These are phyloP conservation scores for Leuciscus idus DNA, from an alignment of 2,113 vertebrate species.

Conservation along the genomic window DNA sequence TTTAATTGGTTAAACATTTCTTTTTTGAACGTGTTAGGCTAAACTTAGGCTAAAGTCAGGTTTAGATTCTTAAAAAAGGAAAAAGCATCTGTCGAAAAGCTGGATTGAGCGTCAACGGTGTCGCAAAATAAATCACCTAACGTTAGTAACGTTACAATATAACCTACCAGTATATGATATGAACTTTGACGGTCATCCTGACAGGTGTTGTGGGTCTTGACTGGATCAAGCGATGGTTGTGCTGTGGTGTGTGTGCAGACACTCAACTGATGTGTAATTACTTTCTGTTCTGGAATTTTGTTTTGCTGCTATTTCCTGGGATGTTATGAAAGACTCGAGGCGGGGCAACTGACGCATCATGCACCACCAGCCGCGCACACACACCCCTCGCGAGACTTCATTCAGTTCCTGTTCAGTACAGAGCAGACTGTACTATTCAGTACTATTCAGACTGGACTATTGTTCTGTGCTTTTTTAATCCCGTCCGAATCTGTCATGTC, in stretches of 20 bases:
- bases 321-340: conserved; percentile 43
- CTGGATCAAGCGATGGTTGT: not conserved
- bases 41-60: not conserved
- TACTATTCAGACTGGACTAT: too few species aligned
- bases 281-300: not conserved
- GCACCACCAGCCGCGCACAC: not conserved
- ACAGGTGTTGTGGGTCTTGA: not conserved
- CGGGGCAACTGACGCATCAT: conserved; percentile 37
- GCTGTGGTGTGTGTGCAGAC: not conserved
- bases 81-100: not conserved
- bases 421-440: too few species aligned
- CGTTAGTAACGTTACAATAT: too few species aligned
- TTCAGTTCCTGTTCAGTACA: not conserved
- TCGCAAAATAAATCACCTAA: too few species aligned
- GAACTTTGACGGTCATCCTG: conserved; percentile 61
- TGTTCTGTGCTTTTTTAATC: too few species aligned
- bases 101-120: not conserved
- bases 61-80: not conserved
- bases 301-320: not conserved
- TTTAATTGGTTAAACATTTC: not conserved
- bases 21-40: too few species aligned
- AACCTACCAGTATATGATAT: conserved; percentile 64
- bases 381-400: not conserved
- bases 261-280: not conserved
- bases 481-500: too few species aligned